These are phyloP conservation scores for Leucoma salicis DNA, from an alignment of 2,888 invertebrate species.

Conservation along the genomic window DNA sequence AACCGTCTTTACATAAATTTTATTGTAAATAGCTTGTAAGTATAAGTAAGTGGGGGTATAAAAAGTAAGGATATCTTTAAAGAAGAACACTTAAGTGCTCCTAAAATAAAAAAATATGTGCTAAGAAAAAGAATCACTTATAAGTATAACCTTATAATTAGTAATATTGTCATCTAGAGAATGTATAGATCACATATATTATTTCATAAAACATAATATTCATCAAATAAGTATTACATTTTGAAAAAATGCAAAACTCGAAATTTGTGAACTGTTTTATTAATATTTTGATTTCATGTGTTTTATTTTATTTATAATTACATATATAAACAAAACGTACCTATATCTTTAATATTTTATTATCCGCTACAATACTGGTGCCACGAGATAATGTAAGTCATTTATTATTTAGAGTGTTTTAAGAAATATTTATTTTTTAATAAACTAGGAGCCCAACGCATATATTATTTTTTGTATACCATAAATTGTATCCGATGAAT, in stretches of 20 bases:
- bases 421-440: slow-evolving; percentile 55
- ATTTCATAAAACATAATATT: too few relatives aligned
- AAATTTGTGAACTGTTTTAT: slow-evolving; percentile 15
- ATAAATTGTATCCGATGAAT: slow-evolving; percentile 68
- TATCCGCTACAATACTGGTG: slow-evolving; percentile 69
- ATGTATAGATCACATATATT: too few relatives aligned
- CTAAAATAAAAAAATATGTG: too few relatives aligned
- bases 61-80: too few relatives aligned
- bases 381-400: slow-evolving; percentile 80
- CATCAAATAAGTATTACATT: too few relatives aligned
- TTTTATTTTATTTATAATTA: slow-evolving; percentile 11
- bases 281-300: slow-evolving; percentile 21
- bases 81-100: too few relatives aligned
- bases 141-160: too few relatives aligned
- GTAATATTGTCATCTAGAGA: too few relatives aligned
- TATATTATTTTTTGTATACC: slow-evolving; percentile 51
- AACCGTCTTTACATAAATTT: slow-evolving; percentile 17
- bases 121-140: too few relatives aligned
- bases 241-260: too few relatives aligned
- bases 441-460: slow-evolving; percentile 55
- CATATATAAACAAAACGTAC: slow-evolving; percentile 13
- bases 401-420: slow-evolving; percentile 64
- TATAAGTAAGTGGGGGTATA: too few relatives aligned
- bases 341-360: slow-evolving; percentile 54
- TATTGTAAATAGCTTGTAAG: too few relatives aligned